phyloP scores from a whole-genome alignment of 1,140 invertebrate species.

The Spodoptera litura region DNA sequence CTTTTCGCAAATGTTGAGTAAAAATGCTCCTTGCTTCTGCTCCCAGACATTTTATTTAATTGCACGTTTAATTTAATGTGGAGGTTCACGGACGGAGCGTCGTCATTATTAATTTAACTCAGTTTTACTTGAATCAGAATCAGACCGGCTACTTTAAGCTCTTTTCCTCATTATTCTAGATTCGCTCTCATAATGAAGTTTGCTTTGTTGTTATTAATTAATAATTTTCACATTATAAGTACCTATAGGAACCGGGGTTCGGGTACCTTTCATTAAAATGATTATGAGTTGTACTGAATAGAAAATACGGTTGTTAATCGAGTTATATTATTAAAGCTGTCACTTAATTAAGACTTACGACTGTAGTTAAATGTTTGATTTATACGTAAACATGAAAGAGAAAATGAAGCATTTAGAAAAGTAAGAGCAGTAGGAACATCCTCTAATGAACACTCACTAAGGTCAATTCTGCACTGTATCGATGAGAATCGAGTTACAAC shows the following conservation, averaged over 20 bases:
- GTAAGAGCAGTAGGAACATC: no score
- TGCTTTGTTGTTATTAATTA: constrained; percentile 23
- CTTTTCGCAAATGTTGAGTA: neutral
- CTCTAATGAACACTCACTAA: no score
- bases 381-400: no score
- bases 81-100: constrained; percentile 7
- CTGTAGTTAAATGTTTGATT: no score
- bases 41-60: constrained; percentile 30
- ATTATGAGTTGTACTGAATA: no score
- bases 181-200: constrained; percentile 20
- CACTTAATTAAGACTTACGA: no score
- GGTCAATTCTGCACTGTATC: neutral
- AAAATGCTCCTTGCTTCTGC: constrained; percentile 2
- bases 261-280: no score
- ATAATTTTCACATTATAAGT: constrained; percentile 1
- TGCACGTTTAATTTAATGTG: constrained; percentile 21
- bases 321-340: no score
- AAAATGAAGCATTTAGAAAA: no score
- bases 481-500: constrained; percentile 1
- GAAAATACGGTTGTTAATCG: no score
- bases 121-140: constrained; percentile 25
- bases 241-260: neutral
- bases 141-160: constrained; percentile 25
- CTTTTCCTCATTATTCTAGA: constrained; percentile 24
- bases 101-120: constrained; percentile 30